phyloP scores from a whole-genome alignment of 2,113 vertebrate genomes.

The Platycercus adscitus region DNA sequence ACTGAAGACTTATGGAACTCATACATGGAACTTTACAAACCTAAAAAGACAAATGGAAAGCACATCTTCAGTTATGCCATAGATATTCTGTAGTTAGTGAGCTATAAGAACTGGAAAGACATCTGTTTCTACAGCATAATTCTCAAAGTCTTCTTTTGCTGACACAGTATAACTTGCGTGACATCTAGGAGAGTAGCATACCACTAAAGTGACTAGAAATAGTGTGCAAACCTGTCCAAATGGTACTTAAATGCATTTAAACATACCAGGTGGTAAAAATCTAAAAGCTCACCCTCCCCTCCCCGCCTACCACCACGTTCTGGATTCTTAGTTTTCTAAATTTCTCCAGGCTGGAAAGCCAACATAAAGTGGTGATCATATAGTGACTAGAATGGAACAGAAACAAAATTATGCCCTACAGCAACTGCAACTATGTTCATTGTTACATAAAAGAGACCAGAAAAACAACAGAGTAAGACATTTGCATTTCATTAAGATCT shows the following conservation, averaged over 20 bases:
- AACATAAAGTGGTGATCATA: background rate
- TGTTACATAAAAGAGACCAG: background rate
- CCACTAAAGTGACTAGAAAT: background rate
- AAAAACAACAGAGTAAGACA: background rate
- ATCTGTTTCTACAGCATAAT: background rate
- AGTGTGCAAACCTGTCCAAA: background rate
- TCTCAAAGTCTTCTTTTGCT: background rate
- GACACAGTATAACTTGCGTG: background rate
- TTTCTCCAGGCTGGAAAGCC: background rate
- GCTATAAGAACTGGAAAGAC: background rate
- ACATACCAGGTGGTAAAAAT: background rate
- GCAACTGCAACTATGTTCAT: background rate
- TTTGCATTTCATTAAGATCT: background rate
- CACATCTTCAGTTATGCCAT: background rate
- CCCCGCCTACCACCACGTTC: background rate
- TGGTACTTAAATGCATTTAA: background rate
- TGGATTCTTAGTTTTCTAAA: background rate
- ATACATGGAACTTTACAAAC: conserved; percentile 54
- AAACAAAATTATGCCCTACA: background rate
- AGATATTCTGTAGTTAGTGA: background rate
- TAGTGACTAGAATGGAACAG: background rate
- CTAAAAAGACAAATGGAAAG: conserved; percentile 34
- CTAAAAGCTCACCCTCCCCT: background rate
- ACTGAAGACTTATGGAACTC: conserved; percentile 46
- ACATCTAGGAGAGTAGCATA: background rate